A percentile compares a stretch with the other conserved stretches of the same genome.
Evolutionary conservation across 2,797 vertebrate genomes (phyloP).

Genomic region (Triplophysa yarkandensis): DNA sequence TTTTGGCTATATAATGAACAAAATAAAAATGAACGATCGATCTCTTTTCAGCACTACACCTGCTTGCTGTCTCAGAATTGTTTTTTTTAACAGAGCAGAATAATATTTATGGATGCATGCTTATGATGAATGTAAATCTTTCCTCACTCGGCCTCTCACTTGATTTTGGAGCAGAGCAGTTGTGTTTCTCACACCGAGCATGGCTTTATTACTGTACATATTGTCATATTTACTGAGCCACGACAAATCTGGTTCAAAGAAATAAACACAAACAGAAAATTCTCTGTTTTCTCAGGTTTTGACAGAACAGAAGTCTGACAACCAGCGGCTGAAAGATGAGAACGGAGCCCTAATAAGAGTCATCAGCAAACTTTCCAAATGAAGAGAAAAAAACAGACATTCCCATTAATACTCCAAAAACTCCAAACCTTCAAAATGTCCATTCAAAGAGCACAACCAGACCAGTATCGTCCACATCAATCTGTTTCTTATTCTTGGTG

Average conservation of each 20-base stretch:
- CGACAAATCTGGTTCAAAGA: background rate
- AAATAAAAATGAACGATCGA: too few species aligned
- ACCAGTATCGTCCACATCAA: background rate
- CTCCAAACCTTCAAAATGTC: background rate
- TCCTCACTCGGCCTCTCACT: background rate
- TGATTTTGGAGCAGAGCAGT: background rate
- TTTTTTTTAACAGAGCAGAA: background rate
- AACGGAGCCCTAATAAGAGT: conserved; percentile 96
- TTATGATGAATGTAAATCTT: background rate
- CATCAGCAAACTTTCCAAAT: conserved; percentile 99
- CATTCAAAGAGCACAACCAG: background rate
- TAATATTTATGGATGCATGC: background rate
- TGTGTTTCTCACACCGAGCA: background rate
- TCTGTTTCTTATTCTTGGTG: too few species aligned
- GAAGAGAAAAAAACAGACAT: conserved; percentile 62
- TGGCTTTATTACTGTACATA: background rate
- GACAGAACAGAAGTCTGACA: conserved; percentile 94
- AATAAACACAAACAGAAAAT: background rate
- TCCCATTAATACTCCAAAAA: conserved; percentile 2
- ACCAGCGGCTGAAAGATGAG: conserved; percentile 97
- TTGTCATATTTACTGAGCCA: background rate
- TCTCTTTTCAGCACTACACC: too few species aligned
- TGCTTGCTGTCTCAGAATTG: background rate
- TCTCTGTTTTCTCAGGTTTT: conserved; percentile 77
- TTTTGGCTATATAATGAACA: too few species aligned